A percentile compares a stretch with the other conserved stretches of the same genome.
Conservation (phyloP, 1,140 invertebrate species). For the Nephotettix cincticeps region DNA sequence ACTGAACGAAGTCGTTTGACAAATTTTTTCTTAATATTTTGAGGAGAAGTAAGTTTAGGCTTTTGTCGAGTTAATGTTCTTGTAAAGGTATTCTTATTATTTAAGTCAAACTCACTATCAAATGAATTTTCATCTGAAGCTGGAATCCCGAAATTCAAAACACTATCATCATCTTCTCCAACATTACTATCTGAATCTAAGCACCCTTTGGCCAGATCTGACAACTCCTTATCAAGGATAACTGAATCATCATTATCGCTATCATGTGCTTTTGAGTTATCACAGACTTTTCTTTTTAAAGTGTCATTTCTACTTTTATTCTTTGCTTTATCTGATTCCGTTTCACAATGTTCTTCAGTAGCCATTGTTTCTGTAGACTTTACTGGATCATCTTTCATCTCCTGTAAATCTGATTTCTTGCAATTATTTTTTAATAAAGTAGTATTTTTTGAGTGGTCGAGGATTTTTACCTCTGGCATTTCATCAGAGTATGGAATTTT, state of each 20-base stretch:
- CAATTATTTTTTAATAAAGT: too few relatives aligned
- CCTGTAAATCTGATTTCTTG: too few relatives aligned
- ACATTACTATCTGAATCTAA: constrained; percentile 7
- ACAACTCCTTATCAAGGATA: background rate
- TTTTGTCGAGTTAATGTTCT: background rate
- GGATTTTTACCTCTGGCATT: too few relatives aligned
- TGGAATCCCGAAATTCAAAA: background rate
- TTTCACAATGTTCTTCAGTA: too few relatives aligned
- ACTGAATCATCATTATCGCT: background rate
- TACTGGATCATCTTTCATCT: too few relatives aligned
- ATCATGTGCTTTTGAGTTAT: background rate
- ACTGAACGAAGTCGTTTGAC: background rate
- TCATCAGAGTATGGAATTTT: too few relatives aligned
- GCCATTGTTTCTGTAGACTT: too few relatives aligned
- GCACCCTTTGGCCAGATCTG: constrained; percentile 8
- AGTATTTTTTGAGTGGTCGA: too few relatives aligned
- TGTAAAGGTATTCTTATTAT: background rate
- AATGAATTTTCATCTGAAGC: background rate
- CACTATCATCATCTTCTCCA: constrained; percentile 1
- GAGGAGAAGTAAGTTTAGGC: background rate
- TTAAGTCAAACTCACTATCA: background rate
- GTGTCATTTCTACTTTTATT: too few relatives aligned
- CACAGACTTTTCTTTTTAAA: background rate
- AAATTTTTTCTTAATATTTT: constrained; percentile 6
- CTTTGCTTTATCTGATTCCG: too few relatives aligned